These are phyloP conservation scores for Pollenia amentaria DNA, from an alignment of 2,888 invertebrate species.

Conservation along the genomic window DNA sequence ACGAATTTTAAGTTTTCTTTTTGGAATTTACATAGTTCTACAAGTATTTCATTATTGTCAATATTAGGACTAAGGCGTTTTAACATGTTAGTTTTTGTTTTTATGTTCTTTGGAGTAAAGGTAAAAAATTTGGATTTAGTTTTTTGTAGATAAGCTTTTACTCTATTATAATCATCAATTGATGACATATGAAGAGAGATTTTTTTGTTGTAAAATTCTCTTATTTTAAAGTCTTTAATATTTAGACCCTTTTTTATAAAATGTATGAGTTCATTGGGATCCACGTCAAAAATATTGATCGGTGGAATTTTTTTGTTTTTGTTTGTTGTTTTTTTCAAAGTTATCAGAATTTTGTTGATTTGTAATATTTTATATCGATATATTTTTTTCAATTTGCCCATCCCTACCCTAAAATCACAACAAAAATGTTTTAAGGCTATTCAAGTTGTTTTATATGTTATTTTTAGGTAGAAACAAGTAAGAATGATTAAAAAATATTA, in stretches of 20 bases:
- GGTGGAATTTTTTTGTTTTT: slow-evolving; percentile 6
- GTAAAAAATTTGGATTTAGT: slow-evolving; percentile 1
- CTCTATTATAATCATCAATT: slow-evolving; percentile 1
- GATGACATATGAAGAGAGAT: neutral
- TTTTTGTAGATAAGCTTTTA: slow-evolving; percentile 22
- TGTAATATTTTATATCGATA: neutral
- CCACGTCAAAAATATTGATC: neutral
- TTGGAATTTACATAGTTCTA: neutral
- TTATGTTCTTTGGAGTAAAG: slow-evolving; percentile 14
- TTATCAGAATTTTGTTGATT: neutral
- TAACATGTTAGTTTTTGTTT: neutral
- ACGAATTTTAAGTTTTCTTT: slow-evolving; percentile 12
- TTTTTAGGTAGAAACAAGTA: no score
- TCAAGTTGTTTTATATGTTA: no score
- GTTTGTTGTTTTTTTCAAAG: neutral
- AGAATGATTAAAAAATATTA: no score
- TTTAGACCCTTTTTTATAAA: neutral
- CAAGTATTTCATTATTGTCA: neutral
- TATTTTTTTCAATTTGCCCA: no score
- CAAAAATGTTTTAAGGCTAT: no score
- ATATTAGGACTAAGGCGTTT: slow-evolving; percentile 3
- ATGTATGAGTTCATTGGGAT: neutral
- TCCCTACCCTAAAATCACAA: no score
- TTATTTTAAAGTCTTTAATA: slow-evolving; percentile 16
- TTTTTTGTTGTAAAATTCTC: slow-evolving; percentile 23